Evolutionary conservation across 1,140 invertebrate species (phyloP), one percentile per base, ranked within the genome.

Genomic region (Meloidogyne hapla): DNA sequence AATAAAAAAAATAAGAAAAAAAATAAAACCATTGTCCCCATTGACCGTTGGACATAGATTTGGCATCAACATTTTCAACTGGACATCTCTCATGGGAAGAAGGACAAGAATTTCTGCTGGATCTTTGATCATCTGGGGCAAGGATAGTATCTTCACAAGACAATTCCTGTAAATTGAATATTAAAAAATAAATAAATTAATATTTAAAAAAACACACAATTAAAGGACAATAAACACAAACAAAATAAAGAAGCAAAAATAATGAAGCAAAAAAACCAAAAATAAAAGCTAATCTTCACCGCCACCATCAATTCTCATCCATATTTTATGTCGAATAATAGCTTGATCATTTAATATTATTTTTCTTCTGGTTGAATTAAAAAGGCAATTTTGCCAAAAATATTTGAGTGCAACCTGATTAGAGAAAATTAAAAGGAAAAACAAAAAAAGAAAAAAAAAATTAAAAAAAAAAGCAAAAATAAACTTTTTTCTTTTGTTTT

Each of bases 141-240:
- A 86, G 73, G 64, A 80, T 74, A 56, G 80, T 71, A 61, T 80
- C 74, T 18, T 83, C 79, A 69, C 85, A 86, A 4, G 80, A 78
- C 12, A 86, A 71, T 15, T 83, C 68, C 84, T 85, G 63, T 70
- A 80, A 61, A 69, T 18, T 15, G 18, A 64, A 61, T 77, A 26
- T 4, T n/a, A n/a, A n/a, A n/a, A n/a, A n/a, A n/a, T n/a, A n/a
- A n/a, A n/a, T n/a, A n/a, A n/a, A n/a, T n/a, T n/a, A n/a, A n/a
- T n/a, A n/a, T n/a, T n/a, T n/a, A n/a, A n/a, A n/a, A n/a, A n/a
- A n/a, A n/a, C n/a, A n/a, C n/a, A n/a, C n/a, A n/a, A n/a, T n/a
- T n/a, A n/a, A n/a, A n/a, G n/a, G n/a, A n/a, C n/a, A n/a, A n/a
- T 23, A 23, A 15, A 26, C 26, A 48, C 40, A 62, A 42, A 33